These are phyloP conservation scores for Apistogramma diplotaenia DNA, from an alignment of 2,113 vertebrate genomes.

Conservation along the genomic window DNA sequence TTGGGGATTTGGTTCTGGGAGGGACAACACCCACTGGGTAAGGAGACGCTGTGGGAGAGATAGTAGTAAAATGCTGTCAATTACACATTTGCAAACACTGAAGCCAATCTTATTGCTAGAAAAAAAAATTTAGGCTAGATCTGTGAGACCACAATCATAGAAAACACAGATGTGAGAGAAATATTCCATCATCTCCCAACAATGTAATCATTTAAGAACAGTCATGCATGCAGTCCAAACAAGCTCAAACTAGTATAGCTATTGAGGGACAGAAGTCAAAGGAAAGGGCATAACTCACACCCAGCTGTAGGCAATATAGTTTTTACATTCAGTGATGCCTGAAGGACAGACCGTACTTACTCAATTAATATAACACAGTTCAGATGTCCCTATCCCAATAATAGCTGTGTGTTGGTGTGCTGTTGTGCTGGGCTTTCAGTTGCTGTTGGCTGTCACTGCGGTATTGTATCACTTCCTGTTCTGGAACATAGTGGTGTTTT, in stretches of 20 bases:
- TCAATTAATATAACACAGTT: background rate
- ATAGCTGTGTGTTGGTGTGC: background rate
- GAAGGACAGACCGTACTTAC: background rate
- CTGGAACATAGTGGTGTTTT: too few species aligned
- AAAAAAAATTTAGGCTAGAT: background rate
- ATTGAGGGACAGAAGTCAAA: too few species aligned
- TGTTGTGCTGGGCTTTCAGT: too few species aligned
- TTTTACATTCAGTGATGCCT: background rate
- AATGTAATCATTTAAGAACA: too few species aligned
- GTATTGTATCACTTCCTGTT: too few species aligned
- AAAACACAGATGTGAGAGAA: background rate
- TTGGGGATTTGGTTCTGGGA: conserved; percentile 91
- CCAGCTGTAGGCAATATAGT: background rate
- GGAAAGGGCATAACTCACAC: background rate
- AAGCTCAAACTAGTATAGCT: too few species aligned
- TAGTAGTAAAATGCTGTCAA: background rate
- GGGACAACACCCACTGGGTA: conserved; percentile 89
- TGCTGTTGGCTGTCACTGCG: too few species aligned
- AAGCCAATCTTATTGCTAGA: background rate
- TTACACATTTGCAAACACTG: background rate
- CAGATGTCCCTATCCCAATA: background rate
- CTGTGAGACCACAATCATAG: background rate
- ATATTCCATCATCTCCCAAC: background rate
- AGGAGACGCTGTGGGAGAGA: conserved; percentile 71
- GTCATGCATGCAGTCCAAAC: too few species aligned